A percentile compares a stretch with the other conserved stretches of the same genome.
These are phyloP conservation scores for Arctopsyche grandis DNA, from an alignment of 1,140 invertebrate genomes.

Conservation along the genomic window DNA sequence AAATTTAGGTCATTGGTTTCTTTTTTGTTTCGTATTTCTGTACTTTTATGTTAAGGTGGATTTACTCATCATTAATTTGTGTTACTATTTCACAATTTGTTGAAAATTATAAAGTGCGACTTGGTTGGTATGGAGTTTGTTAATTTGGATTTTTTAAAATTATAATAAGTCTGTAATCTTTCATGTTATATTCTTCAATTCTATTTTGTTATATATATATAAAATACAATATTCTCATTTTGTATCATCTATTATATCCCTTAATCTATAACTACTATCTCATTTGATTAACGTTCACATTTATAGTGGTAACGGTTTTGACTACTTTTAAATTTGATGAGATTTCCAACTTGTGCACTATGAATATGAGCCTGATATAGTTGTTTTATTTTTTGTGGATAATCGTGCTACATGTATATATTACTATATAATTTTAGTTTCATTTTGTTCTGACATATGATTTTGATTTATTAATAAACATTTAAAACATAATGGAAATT, in stretches of 20 bases:
- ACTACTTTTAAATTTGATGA: slow-evolving; percentile 52
- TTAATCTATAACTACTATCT: slow-evolving; percentile 38
- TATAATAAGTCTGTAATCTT: slow-evolving; percentile 22
- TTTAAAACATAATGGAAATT: slow-evolving; percentile 54
- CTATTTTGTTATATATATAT: slow-evolving; percentile 31
- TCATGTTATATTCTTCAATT: slow-evolving; percentile 39
- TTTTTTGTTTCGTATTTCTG: neutral
- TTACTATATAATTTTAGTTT: slow-evolving; percentile 54
- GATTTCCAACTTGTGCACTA: slow-evolving; percentile 54
- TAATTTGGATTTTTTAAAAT: slow-evolving; percentile 27
- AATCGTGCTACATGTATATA: slow-evolving; percentile 56
- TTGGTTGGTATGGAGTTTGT: slow-evolving; percentile 34
- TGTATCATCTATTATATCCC: slow-evolving; percentile 4
- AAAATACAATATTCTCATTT: slow-evolving; percentile 23
- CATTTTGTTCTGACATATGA: slow-evolving; percentile 54
- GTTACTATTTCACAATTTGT: slow-evolving; percentile 13
- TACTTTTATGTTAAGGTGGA: slow-evolving; percentile 8
- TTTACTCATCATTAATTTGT: neutral
- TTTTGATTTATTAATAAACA: slow-evolving; percentile 55
- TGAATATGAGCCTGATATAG: slow-evolving; percentile 54
- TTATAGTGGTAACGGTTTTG: slow-evolving; percentile 51
- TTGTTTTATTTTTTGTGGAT: slow-evolving; percentile 56
- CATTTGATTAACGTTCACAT: slow-evolving; percentile 49
- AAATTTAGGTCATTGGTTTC: slow-evolving; percentile 8
- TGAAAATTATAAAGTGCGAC: slow-evolving; percentile 14